Evolutionary conservation across 2,888 invertebrate species (phyloP).

Genomic region (Eupithecia dodoneata): DNA sequence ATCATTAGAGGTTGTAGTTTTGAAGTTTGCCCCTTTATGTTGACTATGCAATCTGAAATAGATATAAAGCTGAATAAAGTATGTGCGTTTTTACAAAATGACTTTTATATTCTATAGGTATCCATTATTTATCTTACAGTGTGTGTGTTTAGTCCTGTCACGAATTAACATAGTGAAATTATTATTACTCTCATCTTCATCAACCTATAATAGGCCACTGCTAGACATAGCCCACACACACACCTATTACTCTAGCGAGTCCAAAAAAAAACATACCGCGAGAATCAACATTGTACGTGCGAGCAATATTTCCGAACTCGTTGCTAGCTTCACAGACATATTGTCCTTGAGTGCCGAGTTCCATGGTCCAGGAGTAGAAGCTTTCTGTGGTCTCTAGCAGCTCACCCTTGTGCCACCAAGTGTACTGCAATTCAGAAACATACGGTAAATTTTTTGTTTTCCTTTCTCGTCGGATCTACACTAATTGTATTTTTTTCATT

Average conservation of each 20-base stretch:
- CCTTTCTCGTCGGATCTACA: neutral
- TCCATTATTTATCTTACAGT: too few species aligned
- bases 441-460: neutral
- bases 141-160: too few species aligned
- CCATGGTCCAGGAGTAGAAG: slow-evolving; percentile 49
- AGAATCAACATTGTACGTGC: slow-evolving; percentile 53
- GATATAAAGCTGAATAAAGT: neutral
- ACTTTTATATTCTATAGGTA: too few species aligned
- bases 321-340: slow-evolving; percentile 62
- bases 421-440: slow-evolving; percentile 46
- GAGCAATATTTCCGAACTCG: slow-evolving; percentile 52
- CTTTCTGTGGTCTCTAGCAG: slow-evolving; percentile 43
- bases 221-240: too few species aligned
- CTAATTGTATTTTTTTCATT: too few species aligned
- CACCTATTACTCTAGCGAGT: too few species aligned
- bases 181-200: too few species aligned
- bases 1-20: slow-evolving; percentile 53
- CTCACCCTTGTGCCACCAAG: slow-evolving; percentile 56
- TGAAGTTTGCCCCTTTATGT: slow-evolving; percentile 46
- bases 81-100: neutral
- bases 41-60: slow-evolving; percentile 61
- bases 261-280: slow-evolving; percentile 44
- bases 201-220: too few species aligned
- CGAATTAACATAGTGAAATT: too few species aligned
- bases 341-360: slow-evolving; percentile 49